Percentiles rank a stretch among this genome's conserved stretches.
phyloP scores from a whole-genome alignment of 2,797 vertebrate genomes.

The Mastacembelus armatus region DNA sequence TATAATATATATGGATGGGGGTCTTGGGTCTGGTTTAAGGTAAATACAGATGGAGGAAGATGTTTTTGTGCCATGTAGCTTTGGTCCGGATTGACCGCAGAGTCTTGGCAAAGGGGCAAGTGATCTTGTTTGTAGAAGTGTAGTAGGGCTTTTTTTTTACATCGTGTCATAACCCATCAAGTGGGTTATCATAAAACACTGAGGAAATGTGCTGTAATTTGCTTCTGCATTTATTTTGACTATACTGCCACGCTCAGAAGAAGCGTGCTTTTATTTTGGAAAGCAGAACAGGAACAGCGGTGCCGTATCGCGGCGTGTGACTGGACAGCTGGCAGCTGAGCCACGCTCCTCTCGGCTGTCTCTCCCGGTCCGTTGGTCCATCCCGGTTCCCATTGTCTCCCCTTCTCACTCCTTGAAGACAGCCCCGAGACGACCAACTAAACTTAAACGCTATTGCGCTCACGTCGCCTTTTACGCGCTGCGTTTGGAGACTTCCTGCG shows the following conservation, averaged over 20 bases:
- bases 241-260: neutral
- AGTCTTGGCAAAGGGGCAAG: too few relatives aligned
- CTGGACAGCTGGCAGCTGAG: constrained; percentile 80
- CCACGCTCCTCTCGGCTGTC: constrained; percentile 72
- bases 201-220: too few relatives aligned
- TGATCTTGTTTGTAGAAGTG: too few relatives aligned
- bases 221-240: too few relatives aligned
- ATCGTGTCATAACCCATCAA: too few relatives aligned
- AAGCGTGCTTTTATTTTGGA: constrained; percentile 58
- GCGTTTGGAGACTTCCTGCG: constrained; percentile 44
- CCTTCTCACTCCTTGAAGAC: constrained; percentile 59
- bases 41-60: too few relatives aligned
- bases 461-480: neutral
- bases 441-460: constrained; percentile 36
- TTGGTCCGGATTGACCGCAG: too few relatives aligned
- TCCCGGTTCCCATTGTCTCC: constrained; percentile 77
- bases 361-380: constrained; percentile 73
- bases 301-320: neutral
- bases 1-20: too few relatives aligned
- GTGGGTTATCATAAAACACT: too few relatives aligned
- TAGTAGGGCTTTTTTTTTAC: too few relatives aligned
- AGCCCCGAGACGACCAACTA: constrained; percentile 35
- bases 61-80: too few relatives aligned
- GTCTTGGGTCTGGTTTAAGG: too few relatives aligned
- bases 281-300: constrained; percentile 3